phyloP scores from a whole-genome alignment of 2,113 vertebrate species.

The Raphicerus campestris region DNA sequence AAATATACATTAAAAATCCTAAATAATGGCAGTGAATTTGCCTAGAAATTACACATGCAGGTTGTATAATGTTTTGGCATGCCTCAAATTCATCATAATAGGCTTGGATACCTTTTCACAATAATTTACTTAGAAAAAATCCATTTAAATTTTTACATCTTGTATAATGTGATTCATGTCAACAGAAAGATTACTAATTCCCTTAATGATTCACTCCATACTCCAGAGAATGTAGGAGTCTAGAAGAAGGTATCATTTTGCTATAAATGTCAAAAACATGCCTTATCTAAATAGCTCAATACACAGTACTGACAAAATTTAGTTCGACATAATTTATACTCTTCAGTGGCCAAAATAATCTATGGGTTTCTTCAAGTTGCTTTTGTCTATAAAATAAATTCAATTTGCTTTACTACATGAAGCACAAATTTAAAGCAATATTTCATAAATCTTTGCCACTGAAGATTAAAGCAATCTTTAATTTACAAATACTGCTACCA shows the following conservation, averaged over 20 bases:
- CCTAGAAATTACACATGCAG: conserved; percentile 56
- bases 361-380: conserved; percentile 78
- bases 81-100: conserved; percentile 61
- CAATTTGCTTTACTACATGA: conserved; percentile 76
- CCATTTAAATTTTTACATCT: conserved; percentile 54
- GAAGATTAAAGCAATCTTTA: conserved; percentile 81
- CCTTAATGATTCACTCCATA: conserved; percentile 69
- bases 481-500: conserved; percentile 77
- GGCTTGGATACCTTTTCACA: conserved; percentile 57
- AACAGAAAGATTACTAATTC: conserved; percentile 68
- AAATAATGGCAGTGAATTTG: conserved; percentile 60
- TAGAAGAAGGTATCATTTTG: conserved; percentile 72
- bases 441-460: conserved; percentile 81
- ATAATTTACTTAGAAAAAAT: conserved; percentile 56
- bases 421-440: conserved; percentile 77
- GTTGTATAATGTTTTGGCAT: conserved; percentile 40
- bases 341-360: conserved; percentile 76
- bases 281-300: conserved; percentile 81
- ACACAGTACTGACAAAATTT: conserved; percentile 75
- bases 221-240: conserved; percentile 53
- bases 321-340: conserved; percentile 78
- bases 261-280: conserved; percentile 79
- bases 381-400: conserved; percentile 83
- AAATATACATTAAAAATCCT: conserved; percentile 47
- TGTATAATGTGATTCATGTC: conserved; percentile 59